Evolutionary conservation across 2,797 vertebrate species (phyloP), one percentile per base, ranked within the genome.

Genomic region (Corythornis leucogaster): DNA sequence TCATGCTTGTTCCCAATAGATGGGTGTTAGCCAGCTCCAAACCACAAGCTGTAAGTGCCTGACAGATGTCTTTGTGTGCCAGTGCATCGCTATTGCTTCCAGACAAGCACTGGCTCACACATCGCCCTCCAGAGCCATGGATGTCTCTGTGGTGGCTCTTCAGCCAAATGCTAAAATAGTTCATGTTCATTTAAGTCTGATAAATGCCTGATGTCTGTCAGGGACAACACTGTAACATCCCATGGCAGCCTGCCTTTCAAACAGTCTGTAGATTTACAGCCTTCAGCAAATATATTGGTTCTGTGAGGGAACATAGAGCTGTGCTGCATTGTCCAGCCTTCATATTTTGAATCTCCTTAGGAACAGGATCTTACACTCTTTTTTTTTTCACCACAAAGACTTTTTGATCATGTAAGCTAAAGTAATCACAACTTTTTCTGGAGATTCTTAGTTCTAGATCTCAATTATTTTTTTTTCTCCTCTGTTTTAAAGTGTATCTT

Each of bases 1-100:
- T 8, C 16, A 4, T 0, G 3, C 0, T 0, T 46, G 16, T 59
- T 40, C n/a, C 48, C 45, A 15, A 24, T 1, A 24, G 24, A 24
- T 16, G 45, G 17, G 26, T 2, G 2, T 20, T 15, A 75, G 9
- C 15, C 66, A 69, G 58, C 42, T 66, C 46, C 69, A 76, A 20
- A 45, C 8, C 28, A 8, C 0, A 2, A 62, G 66, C 54, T 45
- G 2, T 70, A 38, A 13, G 28, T 74, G 40, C 70, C 80, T 67
- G 61, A 38, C 31, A 48, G 66, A 24, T 63, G 70, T 69, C 35
- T 42, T 42, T 16, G 1, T 26, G 46, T 89, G 58, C 42, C 62
- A 50, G 2, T 2, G 28, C 15, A 33, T 45, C 53, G 5, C 30
- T 48, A 1, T 17, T 50, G 25, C 85, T 87, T 46, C 51, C 74